Base-by-base conservation (phyloP, 2,888 invertebrate genomes). In the Odontomyia ornata region DNA sequence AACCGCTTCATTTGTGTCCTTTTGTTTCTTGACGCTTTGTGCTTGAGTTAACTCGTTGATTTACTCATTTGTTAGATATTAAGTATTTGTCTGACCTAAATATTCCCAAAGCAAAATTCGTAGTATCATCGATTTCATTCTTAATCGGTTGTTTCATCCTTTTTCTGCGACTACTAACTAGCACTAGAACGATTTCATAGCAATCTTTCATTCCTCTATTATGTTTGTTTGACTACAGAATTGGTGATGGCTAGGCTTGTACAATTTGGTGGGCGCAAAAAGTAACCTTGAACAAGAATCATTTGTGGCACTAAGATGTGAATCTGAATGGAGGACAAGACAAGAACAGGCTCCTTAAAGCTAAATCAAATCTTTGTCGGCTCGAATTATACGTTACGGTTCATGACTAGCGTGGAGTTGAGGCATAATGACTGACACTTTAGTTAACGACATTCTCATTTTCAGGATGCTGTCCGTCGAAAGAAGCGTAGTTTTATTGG, bases 351-450 rank as follows among this genome's bases (percentile, higher is more conserved):
- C 21, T 60, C 60, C 60, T 60, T 25, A 60, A 60, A 4, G 25
- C 18, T 52, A 52, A 52, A 52, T 52, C 52, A 52, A 25, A 60
- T 60, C 25, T 60, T 23, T 18, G 60, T 60, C 25, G 21, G 25
- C 65, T 27, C 65, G 21, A 27, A 71, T 77, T 52, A 52, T 36
- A 36, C 36, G 36, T 36, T 36, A 36, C 36, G 36, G 5, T 3
- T 52, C 52, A 15, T 52, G 15, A 52, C 52, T 52, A 15, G 23
- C 67, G 25, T 23, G 21, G 36, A 67, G 21, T n/a, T 18, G 36
- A 67, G 60, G 21, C 73, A 57, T 73, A 75, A 64, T 62, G 75
- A 47, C 60, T 62, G 75, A 47, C 75, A 75, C 75, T 75, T 75
- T 75, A 75, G 30, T 64, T 75, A 75, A 75, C 47, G 75, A 75